Conservation (phyloP, 1,140 invertebrate species). For the Drosophila pseudoananassae region DNA sequence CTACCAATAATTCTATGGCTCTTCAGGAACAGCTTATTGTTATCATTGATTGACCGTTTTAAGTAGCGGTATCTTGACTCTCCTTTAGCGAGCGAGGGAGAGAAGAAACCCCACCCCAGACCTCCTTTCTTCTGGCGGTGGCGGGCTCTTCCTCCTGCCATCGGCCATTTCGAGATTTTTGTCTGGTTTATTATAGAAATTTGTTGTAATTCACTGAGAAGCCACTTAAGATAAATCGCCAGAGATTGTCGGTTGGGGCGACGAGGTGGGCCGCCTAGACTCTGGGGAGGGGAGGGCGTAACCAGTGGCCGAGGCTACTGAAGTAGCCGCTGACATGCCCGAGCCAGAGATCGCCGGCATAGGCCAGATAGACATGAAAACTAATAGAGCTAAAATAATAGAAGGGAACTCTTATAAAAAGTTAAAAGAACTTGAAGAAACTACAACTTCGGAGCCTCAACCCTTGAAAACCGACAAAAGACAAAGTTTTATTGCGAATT, state of each 20-base stretch:
- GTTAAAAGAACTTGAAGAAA: not conserved
- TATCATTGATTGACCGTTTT: constrained; percentile 64
- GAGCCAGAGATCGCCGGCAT: constrained; percentile 16
- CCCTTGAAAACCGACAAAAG: constrained; percentile 5
- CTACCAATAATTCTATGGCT: constrained; percentile 12
- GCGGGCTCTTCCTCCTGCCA: constrained; percentile 14
- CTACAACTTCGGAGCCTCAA: not conserved
- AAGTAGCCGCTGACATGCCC: constrained; percentile 60
- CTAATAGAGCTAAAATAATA: too few relatives aligned
- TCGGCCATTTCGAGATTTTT: constrained; percentile 73
- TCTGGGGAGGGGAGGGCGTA: constrained; percentile 29
- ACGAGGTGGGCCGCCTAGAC: not conserved
- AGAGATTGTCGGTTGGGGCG: constrained; percentile 33
- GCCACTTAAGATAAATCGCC: constrained; percentile 79
- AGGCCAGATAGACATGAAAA: not conserved
- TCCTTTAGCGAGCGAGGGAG: not conserved
- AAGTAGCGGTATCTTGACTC: constrained; percentile 68
- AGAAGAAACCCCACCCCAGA: constrained; percentile 19
- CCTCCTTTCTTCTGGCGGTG: constrained; percentile 20
- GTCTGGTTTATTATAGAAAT: constrained; percentile 82
- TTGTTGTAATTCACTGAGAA: constrained; percentile 79
- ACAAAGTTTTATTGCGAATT: constrained; percentile 35
- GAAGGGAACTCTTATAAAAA: too few relatives aligned
- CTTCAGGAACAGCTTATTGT: constrained; percentile 58
- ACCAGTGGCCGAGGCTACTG: constrained; percentile 61